Evolutionary conservation across 2,113 vertebrate species (phyloP), one percentile per base, ranked within the genome.

Genomic region (Piliocolobus tephrosceles): DNA sequence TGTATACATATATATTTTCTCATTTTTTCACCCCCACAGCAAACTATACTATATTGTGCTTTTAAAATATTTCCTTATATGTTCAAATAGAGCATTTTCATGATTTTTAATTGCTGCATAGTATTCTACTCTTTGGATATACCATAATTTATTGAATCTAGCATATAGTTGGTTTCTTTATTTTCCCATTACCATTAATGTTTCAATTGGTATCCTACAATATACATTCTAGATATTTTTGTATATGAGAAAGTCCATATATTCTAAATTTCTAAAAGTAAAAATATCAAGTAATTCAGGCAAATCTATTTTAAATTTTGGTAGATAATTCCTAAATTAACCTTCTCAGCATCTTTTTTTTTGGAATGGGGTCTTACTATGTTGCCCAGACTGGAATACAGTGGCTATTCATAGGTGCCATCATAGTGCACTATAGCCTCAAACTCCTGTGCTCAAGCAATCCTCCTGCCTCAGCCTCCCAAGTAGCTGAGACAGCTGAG

Each of bases 161-260:
- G 86, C 40, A 40, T 90, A 45, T 47, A 40, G 64, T 75, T 47
- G 82, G 55, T 75, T 58, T 66, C 5, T 52, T 72, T 75, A 55
- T 22, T 14, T 20, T 18, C 50, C 45, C 27, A 78, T 86, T 81
- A 89, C 9, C 89, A 89, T 76, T 25, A 86, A 50, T 57, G n/a
- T 47, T 91, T 91, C 76, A 88, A 30, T 61, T 50, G 76, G 43
- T 91, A 86, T 61, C 22, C 88, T 68, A 83, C 76, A 87, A 95
- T 83, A 90, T 32, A 73, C n/a, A 92, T 90, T 86, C 57, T 84
- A 94, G 66, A 11, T 81, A 87, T 95, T 90, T 90, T 66, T 86
- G 43, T 92, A 20, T n/a, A 8, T 25, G 10, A 90, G 17, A 93
- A 83, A 47, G 25, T 38, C 25, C 40, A 88, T 61, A 61, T 35